Evolutionary conservation across 1,140 invertebrate genomes (phyloP), one percentile per base, ranked within the genome.

Genomic region (Caerostris darwini): DNA sequence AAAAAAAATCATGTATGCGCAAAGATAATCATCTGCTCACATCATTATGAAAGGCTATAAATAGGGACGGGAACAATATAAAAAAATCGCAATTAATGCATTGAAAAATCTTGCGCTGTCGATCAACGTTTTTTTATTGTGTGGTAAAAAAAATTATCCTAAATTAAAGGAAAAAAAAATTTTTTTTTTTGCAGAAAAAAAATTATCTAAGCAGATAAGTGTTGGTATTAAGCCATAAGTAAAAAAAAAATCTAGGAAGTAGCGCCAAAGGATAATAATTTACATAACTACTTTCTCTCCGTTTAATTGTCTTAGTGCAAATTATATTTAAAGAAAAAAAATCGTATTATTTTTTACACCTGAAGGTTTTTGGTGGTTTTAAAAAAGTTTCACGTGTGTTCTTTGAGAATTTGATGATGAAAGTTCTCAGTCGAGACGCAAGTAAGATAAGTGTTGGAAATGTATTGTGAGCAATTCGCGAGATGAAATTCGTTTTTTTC

Each of bases 281-380:
- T 90, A 50, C 88, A 90, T 90, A 90, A 90, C 71, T 90, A 90
- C 67, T 71, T 90, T 90, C 17, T 71, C 19, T 57, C 8, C 17
- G 53, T 12, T 90, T 71, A 3, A 71, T 7, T 4, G 17, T 12
- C 14, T 90, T 58, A 77, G 64, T 64, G 67, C n/a, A 90, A 90
- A 90, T 90, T 90, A 71, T 19, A 57, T 77, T 90, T 90, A 61
- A 53, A 7, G 8, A 7, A 10, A 56, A 34, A 57, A 50, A 58
- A 71, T 50, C 67, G 56, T 67, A 19, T 71, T 77, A 77, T 14
- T 71, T 88, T 17, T 61, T 61, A 61, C 59, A 50, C n/a, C 34
- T 50, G 7, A 19, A 71, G 19, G 19, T 7, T n/a, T n/a, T 10
- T 7, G 0, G 7, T 34, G 34, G 19, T 19, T 71, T 50, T n/a